phyloP scores from a whole-genome alignment of 2,888 invertebrate species.

The Rhamphomyia laevipes region DNA sequence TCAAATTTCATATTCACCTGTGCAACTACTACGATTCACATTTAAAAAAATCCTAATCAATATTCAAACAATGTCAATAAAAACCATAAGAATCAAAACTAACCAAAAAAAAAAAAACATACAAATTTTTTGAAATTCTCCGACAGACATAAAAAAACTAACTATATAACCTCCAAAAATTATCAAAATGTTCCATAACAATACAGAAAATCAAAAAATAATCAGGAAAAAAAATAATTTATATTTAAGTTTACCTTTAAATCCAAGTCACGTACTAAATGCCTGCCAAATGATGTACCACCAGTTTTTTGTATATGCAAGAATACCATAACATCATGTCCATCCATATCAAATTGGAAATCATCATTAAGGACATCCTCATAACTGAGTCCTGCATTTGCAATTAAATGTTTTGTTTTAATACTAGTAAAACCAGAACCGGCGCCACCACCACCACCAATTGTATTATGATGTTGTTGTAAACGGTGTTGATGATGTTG shows the following conservation, averaged over 20 bases:
- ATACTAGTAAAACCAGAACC: slow-evolving; percentile 16
- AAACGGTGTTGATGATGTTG: slow-evolving; percentile 15
- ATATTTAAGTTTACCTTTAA: slow-evolving; percentile 40
- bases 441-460: slow-evolving; percentile 6
- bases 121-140: too few relatives aligned
- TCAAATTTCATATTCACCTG: too few relatives aligned
- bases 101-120: too few relatives aligned
- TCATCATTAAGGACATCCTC: slow-evolving; percentile 78
- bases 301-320: slow-evolving; percentile 99
- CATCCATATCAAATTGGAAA: slow-evolving; percentile 80
- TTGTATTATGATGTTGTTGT: not conserved
- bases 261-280: slow-evolving; percentile 90
- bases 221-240: too few relatives aligned
- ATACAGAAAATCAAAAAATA: too few relatives aligned
- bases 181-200: too few relatives aligned
- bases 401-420: slow-evolving; percentile 22
- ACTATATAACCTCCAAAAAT: too few relatives aligned
- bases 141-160: too few relatives aligned
- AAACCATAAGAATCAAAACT: too few relatives aligned
- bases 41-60: too few relatives aligned
- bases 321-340: slow-evolving; percentile 95
- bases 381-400: slow-evolving; percentile 60
- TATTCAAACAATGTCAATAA: too few relatives aligned
- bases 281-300: slow-evolving; percentile 93
- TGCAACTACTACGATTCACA: too few relatives aligned